A percentile compares a stretch with the other conserved stretches of the same genome.
phyloP scores from a whole-genome alignment of 2,888 invertebrate genomes.

The Emmelina monodactyla region DNA sequence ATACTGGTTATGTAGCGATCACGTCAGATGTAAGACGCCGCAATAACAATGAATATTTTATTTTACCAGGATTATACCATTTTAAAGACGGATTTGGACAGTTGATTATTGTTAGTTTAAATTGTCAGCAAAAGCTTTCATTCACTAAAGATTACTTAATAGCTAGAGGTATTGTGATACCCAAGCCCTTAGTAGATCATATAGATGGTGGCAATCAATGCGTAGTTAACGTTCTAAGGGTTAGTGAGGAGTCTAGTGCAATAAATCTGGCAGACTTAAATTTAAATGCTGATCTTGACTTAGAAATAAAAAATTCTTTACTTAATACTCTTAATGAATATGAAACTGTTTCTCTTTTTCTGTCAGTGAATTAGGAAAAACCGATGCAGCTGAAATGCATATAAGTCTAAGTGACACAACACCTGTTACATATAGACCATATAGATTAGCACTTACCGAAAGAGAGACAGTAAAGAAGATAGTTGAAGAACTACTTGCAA shows the following conservation, averaged over 20 bases:
- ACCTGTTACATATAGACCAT: conserved; percentile 8
- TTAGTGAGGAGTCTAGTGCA: background rate
- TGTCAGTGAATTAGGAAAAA: conserved; percentile 5
- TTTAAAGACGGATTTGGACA: background rate
- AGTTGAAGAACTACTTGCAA: conserved; percentile 4
- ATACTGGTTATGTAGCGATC: background rate
- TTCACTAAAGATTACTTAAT: background rate
- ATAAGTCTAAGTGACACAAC: conserved; percentile 6
- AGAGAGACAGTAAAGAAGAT: conserved; percentile 4
- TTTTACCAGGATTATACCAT: background rate
- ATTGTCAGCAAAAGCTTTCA: background rate
- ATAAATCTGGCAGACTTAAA: conserved; percentile 1
- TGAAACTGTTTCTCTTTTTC: conserved; percentile 9
- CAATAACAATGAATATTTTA: background rate
- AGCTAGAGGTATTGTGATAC: background rate
- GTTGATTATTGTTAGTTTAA: background rate
- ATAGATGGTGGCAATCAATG: background rate
- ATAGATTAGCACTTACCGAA: conserved; percentile 6
- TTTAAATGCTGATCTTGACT: background rate
- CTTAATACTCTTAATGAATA: conserved; percentile 3
- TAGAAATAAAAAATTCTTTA: background rate
- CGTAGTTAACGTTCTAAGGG: background rate
- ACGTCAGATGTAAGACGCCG: background rate
- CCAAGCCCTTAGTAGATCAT: background rate
- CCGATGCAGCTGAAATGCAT: conserved; percentile 6